A percentile compares a stretch with the other conserved stretches of the same genome.
Conservation (phyloP, 2,888 invertebrate genomes). For the Colostygia pectinataria region DNA sequence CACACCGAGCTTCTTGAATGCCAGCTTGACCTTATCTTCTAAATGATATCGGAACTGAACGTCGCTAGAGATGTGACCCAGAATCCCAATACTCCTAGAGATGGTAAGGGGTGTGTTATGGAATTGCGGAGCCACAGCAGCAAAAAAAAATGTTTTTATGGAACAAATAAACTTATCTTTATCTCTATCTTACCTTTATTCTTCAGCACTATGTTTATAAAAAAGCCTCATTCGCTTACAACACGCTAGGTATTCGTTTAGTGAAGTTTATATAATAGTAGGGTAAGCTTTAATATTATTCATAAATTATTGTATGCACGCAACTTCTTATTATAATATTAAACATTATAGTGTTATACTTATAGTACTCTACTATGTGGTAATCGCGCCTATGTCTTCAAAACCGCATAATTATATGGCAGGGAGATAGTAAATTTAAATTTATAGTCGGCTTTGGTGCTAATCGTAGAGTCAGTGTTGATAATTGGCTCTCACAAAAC, state of each 20-base stretch:
- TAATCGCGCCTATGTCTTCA: slow-evolving; percentile 6
- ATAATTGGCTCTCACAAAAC: neutral
- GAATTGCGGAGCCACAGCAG: too few species aligned
- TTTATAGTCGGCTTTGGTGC: slow-evolving; percentile 2
- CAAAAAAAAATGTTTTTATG: too few species aligned
- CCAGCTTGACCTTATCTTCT: too few species aligned
- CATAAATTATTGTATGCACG: slow-evolving; percentile 4
- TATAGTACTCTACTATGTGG: slow-evolving; percentile 5
- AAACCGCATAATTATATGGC: slow-evolving; percentile 12
- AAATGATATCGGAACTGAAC: too few species aligned
- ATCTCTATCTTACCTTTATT: too few species aligned
- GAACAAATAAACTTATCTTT: too few species aligned
- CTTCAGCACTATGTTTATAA: neutral
- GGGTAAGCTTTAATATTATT: neutral
- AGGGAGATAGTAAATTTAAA: slow-evolving; percentile 7
- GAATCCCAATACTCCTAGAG: too few species aligned
- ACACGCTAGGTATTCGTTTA: too few species aligned
- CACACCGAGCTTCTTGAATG: too few species aligned
- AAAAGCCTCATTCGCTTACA: too few species aligned
- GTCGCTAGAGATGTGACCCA: too few species aligned
- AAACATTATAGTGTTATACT: neutral
- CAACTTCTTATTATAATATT: slow-evolving; percentile 8
- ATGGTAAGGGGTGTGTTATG: too few species aligned
- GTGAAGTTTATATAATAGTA: slow-evolving; percentile 3
- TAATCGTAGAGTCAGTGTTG: neutral